phyloP scores from a whole-genome alignment of 2,113 vertebrate species.

The Harpagus bidentatus region DNA sequence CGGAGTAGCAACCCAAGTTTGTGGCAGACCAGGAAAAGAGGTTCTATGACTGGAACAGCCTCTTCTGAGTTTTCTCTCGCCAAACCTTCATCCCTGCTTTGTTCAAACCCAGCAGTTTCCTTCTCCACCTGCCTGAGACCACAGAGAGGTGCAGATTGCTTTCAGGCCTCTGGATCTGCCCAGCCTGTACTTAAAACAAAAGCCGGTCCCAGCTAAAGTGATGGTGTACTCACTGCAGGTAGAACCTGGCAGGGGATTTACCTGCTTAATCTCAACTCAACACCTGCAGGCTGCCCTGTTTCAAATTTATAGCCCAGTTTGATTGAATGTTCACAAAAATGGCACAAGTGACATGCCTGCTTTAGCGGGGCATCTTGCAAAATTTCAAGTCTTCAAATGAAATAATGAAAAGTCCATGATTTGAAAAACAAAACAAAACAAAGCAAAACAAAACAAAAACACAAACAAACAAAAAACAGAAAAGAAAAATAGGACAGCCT shows the following conservation, averaged over 20 bases:
- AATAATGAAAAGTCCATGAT: background rate
- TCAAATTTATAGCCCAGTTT: background rate
- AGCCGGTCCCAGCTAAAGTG: background rate
- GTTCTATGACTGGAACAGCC: background rate
- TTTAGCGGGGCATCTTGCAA: background rate
- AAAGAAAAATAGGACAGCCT: background rate
- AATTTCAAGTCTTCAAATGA: background rate
- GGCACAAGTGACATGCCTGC: background rate
- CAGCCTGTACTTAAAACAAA: background rate
- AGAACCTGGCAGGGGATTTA: background rate
- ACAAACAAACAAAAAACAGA: background rate
- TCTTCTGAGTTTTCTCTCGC: background rate
- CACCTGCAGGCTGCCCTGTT: background rate
- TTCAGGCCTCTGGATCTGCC: background rate
- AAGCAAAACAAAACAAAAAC: background rate
- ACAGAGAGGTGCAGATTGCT: background rate
- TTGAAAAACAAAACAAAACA: background rate
- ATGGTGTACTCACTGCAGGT: background rate
- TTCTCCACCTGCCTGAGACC: background rate
- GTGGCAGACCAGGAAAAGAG: background rate
- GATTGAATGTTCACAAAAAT: background rate
- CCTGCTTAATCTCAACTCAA: background rate
- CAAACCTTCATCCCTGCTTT: background rate
- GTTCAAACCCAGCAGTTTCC: background rate
- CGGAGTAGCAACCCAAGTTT: background rate